These are phyloP conservation scores for Thermophis baileyi DNA, from an alignment of 2,113 vertebrate species.

Conservation along the genomic window DNA sequence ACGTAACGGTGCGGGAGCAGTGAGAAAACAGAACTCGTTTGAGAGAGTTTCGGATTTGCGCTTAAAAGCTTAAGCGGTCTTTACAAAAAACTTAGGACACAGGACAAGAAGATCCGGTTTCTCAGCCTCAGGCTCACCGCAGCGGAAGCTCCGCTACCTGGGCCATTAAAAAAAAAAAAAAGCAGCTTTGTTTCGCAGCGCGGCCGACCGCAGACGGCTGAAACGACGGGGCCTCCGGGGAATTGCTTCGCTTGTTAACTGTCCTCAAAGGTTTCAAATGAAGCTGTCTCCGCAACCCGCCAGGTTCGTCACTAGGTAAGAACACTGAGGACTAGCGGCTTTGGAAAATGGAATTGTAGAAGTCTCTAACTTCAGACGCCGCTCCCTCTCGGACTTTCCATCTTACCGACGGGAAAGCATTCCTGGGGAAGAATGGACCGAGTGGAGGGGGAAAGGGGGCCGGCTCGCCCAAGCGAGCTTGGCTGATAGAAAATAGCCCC, in stretches of 20 bases:
- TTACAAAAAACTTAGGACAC: not conserved
- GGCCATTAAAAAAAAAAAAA: not conserved
- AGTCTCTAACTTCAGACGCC: too few species aligned
- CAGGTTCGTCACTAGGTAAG: too few species aligned
- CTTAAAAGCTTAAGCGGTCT: not conserved
- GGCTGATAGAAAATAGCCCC: not conserved
- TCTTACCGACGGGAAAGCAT: not conserved
- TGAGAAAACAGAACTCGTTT: not conserved
- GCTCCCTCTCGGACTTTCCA: not conserved
- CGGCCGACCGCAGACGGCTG: not conserved
- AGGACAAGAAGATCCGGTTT: not conserved
- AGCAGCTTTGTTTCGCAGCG: not conserved
- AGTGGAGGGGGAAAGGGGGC: too few species aligned
- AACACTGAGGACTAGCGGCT: not conserved
- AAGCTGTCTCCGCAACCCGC: not conserved
- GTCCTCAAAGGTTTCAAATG: not conserved
- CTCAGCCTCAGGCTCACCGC: not conserved
- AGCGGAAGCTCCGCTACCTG: not conserved
- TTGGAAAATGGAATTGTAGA: not conserved
- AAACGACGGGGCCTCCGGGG: not conserved
- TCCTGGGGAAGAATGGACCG: not conserved
- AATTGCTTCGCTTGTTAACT: not conserved
- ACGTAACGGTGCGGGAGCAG: too few species aligned
- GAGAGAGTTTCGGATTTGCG: not conserved
- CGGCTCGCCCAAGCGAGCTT: not conserved